phyloP scores from a whole-genome alignment of 2,113 vertebrate genomes.

The Oncorhynchus keta region DNA sequence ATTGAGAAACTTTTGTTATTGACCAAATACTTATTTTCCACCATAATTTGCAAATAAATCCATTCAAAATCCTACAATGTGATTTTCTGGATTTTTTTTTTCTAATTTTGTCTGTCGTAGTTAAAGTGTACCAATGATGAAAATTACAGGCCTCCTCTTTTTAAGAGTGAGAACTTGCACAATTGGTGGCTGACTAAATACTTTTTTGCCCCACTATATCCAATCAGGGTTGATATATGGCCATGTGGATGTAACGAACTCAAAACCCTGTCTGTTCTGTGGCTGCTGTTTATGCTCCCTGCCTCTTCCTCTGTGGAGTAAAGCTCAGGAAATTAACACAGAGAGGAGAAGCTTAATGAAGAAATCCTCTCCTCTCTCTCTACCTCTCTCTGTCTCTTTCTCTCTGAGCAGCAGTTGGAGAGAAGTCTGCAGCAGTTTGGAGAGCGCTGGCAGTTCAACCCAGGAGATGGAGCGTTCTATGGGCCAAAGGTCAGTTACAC shows the following conservation, averaged over 20 bases:
- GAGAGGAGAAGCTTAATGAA: background rate
- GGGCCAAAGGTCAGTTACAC: conserved; percentile 84
- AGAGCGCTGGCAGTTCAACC: conserved; percentile 84
- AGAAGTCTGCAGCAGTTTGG: conserved; percentile 80
- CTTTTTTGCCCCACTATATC: background rate
- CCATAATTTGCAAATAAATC: too few relatives aligned
- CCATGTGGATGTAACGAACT: conserved; percentile 15
- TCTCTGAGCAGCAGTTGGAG: conserved; percentile 77
- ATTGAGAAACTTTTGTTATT: too few relatives aligned
- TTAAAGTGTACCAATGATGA: too few relatives aligned
- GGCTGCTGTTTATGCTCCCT: conserved; percentile 24
- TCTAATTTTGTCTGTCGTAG: too few relatives aligned
- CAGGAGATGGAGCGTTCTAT: conserved; percentile 90
- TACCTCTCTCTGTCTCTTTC: conserved; percentile 30
- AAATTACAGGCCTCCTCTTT: too few relatives aligned
- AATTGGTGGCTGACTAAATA: too few relatives aligned
- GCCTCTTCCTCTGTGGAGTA: conserved; percentile 19
- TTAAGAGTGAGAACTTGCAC: too few relatives aligned
- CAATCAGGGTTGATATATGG: background rate
- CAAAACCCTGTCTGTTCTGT: background rate
- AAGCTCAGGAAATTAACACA: too few relatives aligned
- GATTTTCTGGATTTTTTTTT: too few relatives aligned
- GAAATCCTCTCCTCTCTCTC: conserved; percentile 1
- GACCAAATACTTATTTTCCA: too few relatives aligned
- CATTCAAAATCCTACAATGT: too few relatives aligned